A percentile compares a stretch with the other conserved stretches of the same genome.
These are phyloP conservation scores for Sparus aurata DNA, from an alignment of 2,797 vertebrate species.

Conservation along the genomic window DNA sequence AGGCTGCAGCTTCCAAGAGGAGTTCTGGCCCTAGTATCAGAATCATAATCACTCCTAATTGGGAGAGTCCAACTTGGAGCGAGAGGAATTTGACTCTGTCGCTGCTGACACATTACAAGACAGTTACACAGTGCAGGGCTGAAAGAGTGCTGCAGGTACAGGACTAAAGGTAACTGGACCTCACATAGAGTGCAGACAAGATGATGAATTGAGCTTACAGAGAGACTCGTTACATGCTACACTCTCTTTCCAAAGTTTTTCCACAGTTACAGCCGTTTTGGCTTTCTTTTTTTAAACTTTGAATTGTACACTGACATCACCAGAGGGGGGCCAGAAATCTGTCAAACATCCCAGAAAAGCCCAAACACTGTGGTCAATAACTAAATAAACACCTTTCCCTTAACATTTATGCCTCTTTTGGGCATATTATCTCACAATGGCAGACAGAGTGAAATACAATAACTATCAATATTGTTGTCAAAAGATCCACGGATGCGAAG, in stretches of 20 bases:
- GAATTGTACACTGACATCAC: constrained; percentile 12
- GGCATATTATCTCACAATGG: neutral
- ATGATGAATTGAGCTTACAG: constrained; percentile 17
- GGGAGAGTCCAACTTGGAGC: constrained; percentile 39
- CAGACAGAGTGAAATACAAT: constrained; percentile 9
- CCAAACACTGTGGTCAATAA: neutral
- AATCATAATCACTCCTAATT: constrained; percentile 57
- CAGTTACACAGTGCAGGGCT: constrained; percentile 50
- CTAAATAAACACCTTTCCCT: constrained; percentile 9
- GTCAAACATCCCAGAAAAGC: neutral
- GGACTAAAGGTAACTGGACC: constrained; percentile 46
- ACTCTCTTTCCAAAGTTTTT: constrained; percentile 27
- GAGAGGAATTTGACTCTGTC: constrained; percentile 41
- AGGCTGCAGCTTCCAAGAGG: constrained; percentile 32
- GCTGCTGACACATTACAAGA: constrained; percentile 35
- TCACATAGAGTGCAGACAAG: neutral
- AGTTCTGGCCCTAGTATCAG: constrained; percentile 39
- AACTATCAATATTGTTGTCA: constrained; percentile 50
- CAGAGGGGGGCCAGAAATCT: neutral
- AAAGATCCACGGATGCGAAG: constrained; percentile 21
- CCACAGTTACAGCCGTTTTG: constrained; percentile 23
- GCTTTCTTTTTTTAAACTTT: neutral
- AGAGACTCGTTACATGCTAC: constrained; percentile 15
- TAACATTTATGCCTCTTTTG: neutral
- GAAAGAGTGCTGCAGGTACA: constrained; percentile 44